Percentiles rank a stretch among this genome's conserved stretches.
These are phyloP conservation scores for Trichopria drosophilae DNA, from an alignment of 2,888 invertebrate species.

Conservation along the genomic window DNA sequence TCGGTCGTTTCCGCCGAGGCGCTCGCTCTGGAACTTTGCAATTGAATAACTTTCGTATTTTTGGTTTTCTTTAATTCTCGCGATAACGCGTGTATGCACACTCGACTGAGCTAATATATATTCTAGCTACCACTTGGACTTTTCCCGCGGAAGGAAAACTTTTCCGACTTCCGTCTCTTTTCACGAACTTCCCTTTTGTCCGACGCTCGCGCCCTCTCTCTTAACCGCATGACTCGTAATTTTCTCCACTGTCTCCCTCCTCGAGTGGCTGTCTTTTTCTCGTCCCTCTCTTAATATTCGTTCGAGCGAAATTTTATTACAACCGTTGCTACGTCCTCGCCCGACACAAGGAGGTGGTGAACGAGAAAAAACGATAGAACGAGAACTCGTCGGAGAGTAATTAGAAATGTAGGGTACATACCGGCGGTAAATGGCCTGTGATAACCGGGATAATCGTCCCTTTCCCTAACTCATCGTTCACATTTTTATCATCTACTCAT, in stretches of 20 bases:
- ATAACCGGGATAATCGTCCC: slow-evolving; percentile 48
- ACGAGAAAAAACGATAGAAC: slow-evolving; percentile 21
- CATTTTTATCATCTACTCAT: slow-evolving; percentile 40
- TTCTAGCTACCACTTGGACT: slow-evolving; percentile 11
- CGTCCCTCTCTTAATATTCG: slow-evolving; percentile 24
- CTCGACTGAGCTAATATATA: slow-evolving; percentile 21
- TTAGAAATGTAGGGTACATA: slow-evolving; percentile 56
- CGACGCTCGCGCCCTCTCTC: slow-evolving; percentile 12
- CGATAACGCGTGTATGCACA: slow-evolving; percentile 35
- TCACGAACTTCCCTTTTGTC: neutral
- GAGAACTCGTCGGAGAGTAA: slow-evolving; percentile 47
- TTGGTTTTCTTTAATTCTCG: slow-evolving; percentile 44
- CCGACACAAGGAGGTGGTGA: slow-evolving; percentile 1
- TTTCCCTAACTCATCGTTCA: slow-evolving; percentile 17
- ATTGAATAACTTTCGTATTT: slow-evolving; percentile 46
- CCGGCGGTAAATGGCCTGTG: slow-evolving; percentile 53
- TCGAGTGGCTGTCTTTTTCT: slow-evolving; percentile 20
- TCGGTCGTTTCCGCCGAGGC: slow-evolving; percentile 3
- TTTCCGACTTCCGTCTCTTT: slow-evolving; percentile 17
- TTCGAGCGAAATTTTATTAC: slow-evolving; percentile 37
- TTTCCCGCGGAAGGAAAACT: slow-evolving; percentile 11
- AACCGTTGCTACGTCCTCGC: slow-evolving; percentile 24
- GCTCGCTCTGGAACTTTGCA: slow-evolving; percentile 33
- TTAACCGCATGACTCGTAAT: too few relatives aligned
- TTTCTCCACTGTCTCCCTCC: neutral